Evolutionary conservation across 1,140 invertebrate species (phyloP).

Genomic region (Meloidogyne chitwoodi): DNA sequence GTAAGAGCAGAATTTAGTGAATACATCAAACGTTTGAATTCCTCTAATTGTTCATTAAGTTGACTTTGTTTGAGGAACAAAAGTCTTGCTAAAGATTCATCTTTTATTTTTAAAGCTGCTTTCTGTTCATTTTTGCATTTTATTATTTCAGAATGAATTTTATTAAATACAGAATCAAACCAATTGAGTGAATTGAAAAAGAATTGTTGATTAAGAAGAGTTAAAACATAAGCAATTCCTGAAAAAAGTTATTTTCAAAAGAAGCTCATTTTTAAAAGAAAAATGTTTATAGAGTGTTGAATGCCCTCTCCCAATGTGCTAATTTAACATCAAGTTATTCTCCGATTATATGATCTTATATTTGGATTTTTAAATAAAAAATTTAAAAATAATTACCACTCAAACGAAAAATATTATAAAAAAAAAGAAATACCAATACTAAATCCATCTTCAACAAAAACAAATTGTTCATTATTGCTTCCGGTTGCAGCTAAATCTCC

Average conservation of each 20-base stretch:
- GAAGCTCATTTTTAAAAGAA: too few relatives aligned
- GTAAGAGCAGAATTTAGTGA: constrained; percentile 86
- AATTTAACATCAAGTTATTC: too few relatives aligned
- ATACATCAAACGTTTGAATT: constrained; percentile 84
- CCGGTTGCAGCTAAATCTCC: constrained; percentile 62
- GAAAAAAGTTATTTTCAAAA: too few relatives aligned
- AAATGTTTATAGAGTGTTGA: too few relatives aligned
- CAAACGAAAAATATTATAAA: constrained; percentile 20
- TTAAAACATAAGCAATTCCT: constrained; percentile 72
- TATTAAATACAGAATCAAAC: constrained; percentile 79
- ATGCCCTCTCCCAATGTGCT: too few relatives aligned
- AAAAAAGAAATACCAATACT: constrained; percentile 80
- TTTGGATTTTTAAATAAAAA: too few relatives aligned
- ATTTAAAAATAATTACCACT: background rate
- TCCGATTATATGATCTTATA: too few relatives aligned
- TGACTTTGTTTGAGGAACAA: constrained; percentile 78
- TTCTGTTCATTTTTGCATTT: constrained; percentile 41
- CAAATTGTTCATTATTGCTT: constrained; percentile 66
- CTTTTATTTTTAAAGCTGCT: constrained; percentile 57
- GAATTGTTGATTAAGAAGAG: constrained; percentile 68
- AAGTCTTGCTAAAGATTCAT: constrained; percentile 86
- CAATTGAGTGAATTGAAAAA: constrained; percentile 91
- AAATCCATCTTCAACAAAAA: constrained; percentile 97
- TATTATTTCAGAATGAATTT: constrained; percentile 62
- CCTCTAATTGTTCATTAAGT: constrained; percentile 74